Base-by-base conservation (phyloP, 2,888 invertebrate species). In the Sinotaia quadrata region DNA sequence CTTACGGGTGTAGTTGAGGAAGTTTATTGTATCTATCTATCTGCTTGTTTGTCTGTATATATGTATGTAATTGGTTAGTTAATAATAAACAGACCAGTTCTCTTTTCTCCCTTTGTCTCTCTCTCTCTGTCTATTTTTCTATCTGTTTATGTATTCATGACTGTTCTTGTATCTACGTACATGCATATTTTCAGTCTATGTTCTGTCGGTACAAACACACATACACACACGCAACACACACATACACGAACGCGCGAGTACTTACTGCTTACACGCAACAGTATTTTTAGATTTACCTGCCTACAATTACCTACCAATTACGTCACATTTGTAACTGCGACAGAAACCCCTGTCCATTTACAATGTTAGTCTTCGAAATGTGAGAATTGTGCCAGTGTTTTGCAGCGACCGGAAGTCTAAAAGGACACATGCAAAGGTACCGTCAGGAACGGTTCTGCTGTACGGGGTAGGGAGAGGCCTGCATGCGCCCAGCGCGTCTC, bases 401-500 rank as follows among this genome's bases (percentile, higher is more conserved):
- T 29, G 15, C 44, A 59, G 59, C 4, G 2, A 0, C 47, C 18
- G 37, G 47, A 59, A 59, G 33, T 56, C 56, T 18, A 15, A 12
- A 21, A 33, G 15, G 33, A 66, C 63, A 21, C 68, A 59, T 8
- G 63, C 68, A 8, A 36, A 49, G 21, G 75, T 75, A 3, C 79
- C 80, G 7, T 58, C 65, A 41, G 81, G 79, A 69, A 78, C 77
- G 5, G 87, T 85, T 4, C 71, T 86, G 8, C 72, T 87, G 29
- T 83, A 85, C 72, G 85, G 85, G 69, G 74, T 86, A 24, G 84
- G 84, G 3, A 72, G 85, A 34, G 86, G 81, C 15, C 80, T 81
- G 4, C 56, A 69, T 33, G 82, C 86, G 3, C 89, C 89, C 0
- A 87, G 84, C 66, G 66, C 85, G 1, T 88, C 88, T 4, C 88